Evolutionary conservation across 2,888 invertebrate genomes (phyloP).

Genomic region (Julus scanicus): DNA sequence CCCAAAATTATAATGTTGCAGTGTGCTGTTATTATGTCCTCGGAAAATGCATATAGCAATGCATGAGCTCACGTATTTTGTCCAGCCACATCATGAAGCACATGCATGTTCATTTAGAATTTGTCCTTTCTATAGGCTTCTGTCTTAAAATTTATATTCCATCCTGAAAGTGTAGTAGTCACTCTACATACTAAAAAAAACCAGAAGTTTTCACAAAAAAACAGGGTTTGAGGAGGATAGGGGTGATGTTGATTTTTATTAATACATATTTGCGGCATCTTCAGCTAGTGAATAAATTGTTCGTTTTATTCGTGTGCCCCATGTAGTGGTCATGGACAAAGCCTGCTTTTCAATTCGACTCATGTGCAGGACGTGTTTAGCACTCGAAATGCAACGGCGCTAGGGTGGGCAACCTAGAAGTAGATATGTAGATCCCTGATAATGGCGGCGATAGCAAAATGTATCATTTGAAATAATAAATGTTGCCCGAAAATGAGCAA

Average conservation of each 20-base stretch:
- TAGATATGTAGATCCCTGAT: conserved; percentile 13
- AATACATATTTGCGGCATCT: conserved; percentile 30
- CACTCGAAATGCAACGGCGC: background rate
- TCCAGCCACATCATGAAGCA: background rate
- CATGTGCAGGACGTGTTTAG: conserved; percentile 11
- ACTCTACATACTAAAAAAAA: background rate
- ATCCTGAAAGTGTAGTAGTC: background rate
- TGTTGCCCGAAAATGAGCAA: background rate
- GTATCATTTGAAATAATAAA: background rate
- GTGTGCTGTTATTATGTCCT: background rate
- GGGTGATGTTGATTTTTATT: background rate
- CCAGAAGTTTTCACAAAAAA: background rate
- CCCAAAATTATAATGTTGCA: background rate
- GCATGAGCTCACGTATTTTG: conserved; percentile 7
- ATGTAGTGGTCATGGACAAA: conserved; percentile 41
- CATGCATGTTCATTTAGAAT: background rate
- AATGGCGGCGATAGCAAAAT: conserved; percentile 36
- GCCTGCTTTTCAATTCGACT: conserved; percentile 16
- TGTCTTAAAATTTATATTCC: conserved; percentile 3
- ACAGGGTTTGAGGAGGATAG: background rate
- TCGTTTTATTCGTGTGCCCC: conserved; percentile 24
- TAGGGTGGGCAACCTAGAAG: background rate
- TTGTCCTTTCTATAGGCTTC: background rate
- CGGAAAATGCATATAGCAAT: background rate
- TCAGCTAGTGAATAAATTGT: background rate